phyloP scores from a whole-genome alignment of 2,797 vertebrate genomes.

The Muraenolepis orangiensis region DNA sequence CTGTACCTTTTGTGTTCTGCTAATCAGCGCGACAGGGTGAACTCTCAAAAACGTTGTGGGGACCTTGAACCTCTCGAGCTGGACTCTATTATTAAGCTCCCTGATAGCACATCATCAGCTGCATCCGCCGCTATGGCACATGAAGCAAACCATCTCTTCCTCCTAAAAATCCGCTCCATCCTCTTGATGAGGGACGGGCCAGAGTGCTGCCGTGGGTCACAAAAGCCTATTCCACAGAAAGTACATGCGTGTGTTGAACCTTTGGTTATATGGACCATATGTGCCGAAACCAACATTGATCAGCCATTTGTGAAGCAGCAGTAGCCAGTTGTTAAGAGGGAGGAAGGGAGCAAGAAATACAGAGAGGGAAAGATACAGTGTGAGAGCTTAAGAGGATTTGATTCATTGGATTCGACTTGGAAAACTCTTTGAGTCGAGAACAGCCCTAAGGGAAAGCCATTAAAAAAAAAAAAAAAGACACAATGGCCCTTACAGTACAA shows the following conservation, averaged over 20 bases:
- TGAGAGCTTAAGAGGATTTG: background rate
- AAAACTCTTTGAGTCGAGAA: too few species aligned
- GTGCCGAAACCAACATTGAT: background rate
- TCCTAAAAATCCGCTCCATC: background rate
- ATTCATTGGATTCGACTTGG: too few species aligned
- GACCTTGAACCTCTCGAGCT: background rate
- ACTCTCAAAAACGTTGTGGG: background rate
- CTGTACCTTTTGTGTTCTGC: background rate
- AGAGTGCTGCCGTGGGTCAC: background rate
- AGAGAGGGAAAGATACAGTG: background rate
- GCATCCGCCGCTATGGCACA: background rate
- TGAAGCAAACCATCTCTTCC: background rate
- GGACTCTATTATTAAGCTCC: background rate
- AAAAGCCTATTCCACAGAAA: background rate
- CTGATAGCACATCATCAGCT: background rate
- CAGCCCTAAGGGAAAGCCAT: too few species aligned
- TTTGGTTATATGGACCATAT: background rate
- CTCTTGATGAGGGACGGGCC: background rate
- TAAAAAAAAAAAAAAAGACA: too few species aligned
- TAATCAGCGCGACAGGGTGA: background rate
- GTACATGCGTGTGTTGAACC: background rate
- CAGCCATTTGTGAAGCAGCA: background rate
- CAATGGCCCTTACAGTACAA: too few species aligned
- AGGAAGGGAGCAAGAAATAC: slow-evolving; percentile 1
- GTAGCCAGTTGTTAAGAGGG: background rate